phyloP scores from a whole-genome alignment of 2,113 vertebrate species.

The Rousettus leschenaultii region DNA sequence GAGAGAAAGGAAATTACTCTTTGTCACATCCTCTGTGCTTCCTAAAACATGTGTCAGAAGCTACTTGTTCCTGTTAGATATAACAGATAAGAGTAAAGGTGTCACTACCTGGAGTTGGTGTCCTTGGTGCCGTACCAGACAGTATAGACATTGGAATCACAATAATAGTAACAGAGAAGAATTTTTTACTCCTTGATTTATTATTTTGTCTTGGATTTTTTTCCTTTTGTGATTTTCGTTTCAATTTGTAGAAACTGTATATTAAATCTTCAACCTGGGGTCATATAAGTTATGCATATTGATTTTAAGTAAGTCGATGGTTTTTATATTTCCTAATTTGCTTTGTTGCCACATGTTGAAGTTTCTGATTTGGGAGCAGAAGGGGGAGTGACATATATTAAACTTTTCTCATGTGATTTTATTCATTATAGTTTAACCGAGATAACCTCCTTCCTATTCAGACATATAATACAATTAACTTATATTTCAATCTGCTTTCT shows the following conservation, averaged over 20 bases:
- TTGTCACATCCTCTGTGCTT: neutral
- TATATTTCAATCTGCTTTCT: neutral
- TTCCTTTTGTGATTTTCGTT: neutral
- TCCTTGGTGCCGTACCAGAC: fast-evolving
- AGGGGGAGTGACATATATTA: neutral
- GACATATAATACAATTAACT: neutral
- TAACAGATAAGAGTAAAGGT: neutral
- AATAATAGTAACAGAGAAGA: neutral
- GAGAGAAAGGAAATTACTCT: neutral
- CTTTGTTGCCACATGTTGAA: neutral
- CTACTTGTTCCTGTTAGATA: neutral
- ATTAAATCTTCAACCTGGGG: neutral
- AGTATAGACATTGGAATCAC: neutral
- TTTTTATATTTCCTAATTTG: neutral
- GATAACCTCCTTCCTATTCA: neutral
- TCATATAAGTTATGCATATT: neutral
- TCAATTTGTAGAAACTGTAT: neutral
- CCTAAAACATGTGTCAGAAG: neutral
- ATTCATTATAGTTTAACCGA: neutral
- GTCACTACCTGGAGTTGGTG: neutral
- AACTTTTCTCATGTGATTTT: neutral
- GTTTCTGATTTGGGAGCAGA: neutral
- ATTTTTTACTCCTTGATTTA: neutral
- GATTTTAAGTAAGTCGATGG: neutral
- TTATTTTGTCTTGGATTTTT: neutral